These are phyloP conservation scores for Oncorhynchus nerka DNA, from an alignment of 2,113 vertebrate genomes.

Conservation along the genomic window DNA sequence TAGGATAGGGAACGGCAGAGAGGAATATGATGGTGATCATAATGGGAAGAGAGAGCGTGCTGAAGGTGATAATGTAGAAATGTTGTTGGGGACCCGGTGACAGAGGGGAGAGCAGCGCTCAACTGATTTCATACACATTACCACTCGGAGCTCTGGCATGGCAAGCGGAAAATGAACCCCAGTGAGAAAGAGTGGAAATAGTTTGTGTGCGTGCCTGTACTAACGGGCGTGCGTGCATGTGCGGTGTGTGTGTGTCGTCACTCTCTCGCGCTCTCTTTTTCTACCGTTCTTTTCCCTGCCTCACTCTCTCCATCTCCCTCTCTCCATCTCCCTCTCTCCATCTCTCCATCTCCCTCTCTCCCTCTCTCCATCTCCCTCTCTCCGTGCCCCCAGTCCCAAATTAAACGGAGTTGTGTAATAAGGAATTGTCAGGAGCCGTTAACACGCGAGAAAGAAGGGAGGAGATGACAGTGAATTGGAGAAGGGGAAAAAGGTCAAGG, in stretches of 20 bases:
- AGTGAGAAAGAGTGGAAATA: conserved; percentile 1
- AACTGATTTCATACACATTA: conserved; percentile 64
- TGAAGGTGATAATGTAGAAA: conserved; percentile 34
- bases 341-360: too few species aligned
- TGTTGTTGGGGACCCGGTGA: conserved; percentile 45
- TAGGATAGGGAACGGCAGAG: background rate
- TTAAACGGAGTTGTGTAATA: too few species aligned
- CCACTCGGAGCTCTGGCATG: conserved; percentile 43
- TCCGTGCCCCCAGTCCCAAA: too few species aligned
- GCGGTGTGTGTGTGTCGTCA: background rate
- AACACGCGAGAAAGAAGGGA: too few species aligned
- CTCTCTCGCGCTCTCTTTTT: conserved; percentile 18
- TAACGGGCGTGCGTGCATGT: too few species aligned
- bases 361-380: background rate
- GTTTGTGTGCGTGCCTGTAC: background rate
- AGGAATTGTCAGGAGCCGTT: too few species aligned
- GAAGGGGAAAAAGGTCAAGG: background rate
- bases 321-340: background rate
- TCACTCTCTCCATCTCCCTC: background rate
- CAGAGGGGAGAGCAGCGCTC: conserved; percentile 19
- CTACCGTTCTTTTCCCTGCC: background rate
- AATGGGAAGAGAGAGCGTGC: background rate
- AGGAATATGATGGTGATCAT: background rate
- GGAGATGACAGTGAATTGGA: too few species aligned
- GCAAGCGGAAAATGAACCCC: conserved; percentile 53